Percentiles rank a stretch among this genome's conserved stretches.
These are phyloP conservation scores for Nannoperca obscura DNA, from an alignment of 2,797 vertebrate genomes.

Conservation along the genomic window DNA sequence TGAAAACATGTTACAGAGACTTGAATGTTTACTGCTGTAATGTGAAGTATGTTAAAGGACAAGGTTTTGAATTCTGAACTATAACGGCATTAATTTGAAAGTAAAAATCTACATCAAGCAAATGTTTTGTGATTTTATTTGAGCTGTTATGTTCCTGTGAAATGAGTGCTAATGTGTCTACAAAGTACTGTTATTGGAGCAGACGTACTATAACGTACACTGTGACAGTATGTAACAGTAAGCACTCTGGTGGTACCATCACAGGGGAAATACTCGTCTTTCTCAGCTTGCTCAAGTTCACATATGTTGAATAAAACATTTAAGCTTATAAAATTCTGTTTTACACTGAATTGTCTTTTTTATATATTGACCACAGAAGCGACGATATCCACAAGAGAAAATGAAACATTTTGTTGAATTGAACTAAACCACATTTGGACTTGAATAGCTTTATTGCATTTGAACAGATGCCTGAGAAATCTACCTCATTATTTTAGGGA, in stretches of 20 bases:
- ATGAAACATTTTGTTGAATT: not conserved
- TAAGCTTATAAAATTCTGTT: not conserved
- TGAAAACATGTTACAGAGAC: slow-evolving; percentile 20
- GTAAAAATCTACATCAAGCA: not conserved
- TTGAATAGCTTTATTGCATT: slow-evolving; percentile 17
- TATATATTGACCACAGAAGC: not conserved
- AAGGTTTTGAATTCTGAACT: not conserved
- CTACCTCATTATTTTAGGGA: slow-evolving; percentile 15
- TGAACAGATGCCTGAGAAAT: slow-evolving; percentile 28
- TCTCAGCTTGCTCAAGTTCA: not conserved
- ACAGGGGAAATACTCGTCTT: not conserved
- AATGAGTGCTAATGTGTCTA: not conserved
- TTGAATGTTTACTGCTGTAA: slow-evolving; percentile 18
- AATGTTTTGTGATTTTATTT: not conserved
- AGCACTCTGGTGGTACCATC: not conserved
- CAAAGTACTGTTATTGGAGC: not conserved
- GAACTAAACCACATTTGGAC: not conserved
- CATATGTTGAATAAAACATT: slow-evolving; percentile 21
- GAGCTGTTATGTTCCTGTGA: not conserved
- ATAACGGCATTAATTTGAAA: not conserved
- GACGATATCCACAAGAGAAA: not conserved
- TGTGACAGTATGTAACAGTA: not conserved
- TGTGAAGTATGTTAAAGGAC: not conserved
- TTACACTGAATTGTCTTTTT: not conserved
- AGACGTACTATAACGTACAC: not conserved